Evolutionary conservation across 64 coral and sea anemone genomes (phyloP), one percentile per base, ranked within the genome.

Genomic region (Acropora yongei): DNA sequence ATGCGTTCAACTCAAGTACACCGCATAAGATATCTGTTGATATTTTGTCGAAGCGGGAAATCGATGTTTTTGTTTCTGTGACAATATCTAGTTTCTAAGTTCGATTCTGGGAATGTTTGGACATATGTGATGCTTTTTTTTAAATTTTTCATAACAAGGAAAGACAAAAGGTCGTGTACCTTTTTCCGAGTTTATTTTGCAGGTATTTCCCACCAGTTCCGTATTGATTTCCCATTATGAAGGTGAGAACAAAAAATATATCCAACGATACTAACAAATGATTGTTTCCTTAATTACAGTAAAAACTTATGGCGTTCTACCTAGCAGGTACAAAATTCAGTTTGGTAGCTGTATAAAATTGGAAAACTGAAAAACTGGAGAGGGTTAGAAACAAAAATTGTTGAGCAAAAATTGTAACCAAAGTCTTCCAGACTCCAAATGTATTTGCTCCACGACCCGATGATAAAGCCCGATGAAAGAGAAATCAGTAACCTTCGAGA

Each of bases 41-140:
- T 2, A 20, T 8, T 71, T 6, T 1, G 14, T 8, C 5, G 3
- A 71, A 39, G 68, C 8, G 1, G 13, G 30, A 30, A 57, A 5
- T 61, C 65, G 45, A 65, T 18, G 82, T 45, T 85, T 71, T 85
- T 85, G 82, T 85, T 6, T 20, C 13, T 9, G 1, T 12, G 2
- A 85, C 43, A 72, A 72, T 85, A 44, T 71, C 4, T 12, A 72
- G 82, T 85, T 85, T 13, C 82, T 71, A 72, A 17, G 82, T 39
- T 85, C 46, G 17, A 18, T 1, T 61, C 45, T 30, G 1, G 82
- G 82, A 85, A 85, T 85, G 82, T 47, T 30, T 44, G 40, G 61
- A 30, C 82, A 85, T 69, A 71, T 71, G 82, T 66, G 17, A 47
- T 9, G 13, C 41, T 60, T 83, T 16, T 43, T 42, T 65, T 10